phyloP scores from a whole-genome alignment of 2,113 vertebrate species.

The Sisor rabdophorus region DNA sequence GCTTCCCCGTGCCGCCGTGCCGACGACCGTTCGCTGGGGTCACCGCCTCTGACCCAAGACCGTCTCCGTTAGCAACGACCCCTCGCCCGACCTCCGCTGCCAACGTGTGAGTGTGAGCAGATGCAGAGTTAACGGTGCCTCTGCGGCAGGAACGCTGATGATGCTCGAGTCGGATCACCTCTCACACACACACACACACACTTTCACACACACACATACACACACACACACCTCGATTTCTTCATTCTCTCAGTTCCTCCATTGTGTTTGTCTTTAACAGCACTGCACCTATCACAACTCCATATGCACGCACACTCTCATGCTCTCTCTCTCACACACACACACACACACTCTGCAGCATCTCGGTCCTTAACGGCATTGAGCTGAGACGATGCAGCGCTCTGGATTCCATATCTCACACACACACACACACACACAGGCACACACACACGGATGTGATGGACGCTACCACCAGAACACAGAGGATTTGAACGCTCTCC shows the following conservation, averaged over 20 bases:
- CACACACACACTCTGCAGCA: constrained; percentile 50
- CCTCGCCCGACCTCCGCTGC: constrained; percentile 15
- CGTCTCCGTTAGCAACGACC: constrained; percentile 20
- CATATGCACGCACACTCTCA: constrained; percentile 17
- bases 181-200: background rate
- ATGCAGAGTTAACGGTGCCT: constrained; percentile 40
- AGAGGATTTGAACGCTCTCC: constrained; percentile 46
- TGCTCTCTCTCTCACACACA: constrained; percentile 33
- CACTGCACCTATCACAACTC: constrained; percentile 54
- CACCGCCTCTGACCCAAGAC: constrained; percentile 47
- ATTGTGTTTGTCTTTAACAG: constrained; percentile 51
- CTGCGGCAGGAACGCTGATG: constrained; percentile 47
- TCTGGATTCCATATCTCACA: constrained; percentile 36
- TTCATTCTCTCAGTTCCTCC: constrained; percentile 41
- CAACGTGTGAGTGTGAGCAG: constrained; percentile 31
- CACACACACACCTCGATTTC: constrained; percentile 14
- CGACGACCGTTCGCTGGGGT: constrained; percentile 37
- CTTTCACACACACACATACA: constrained; percentile 2
- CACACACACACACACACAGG: constrained; percentile 55
- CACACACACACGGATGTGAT: constrained; percentile 36
- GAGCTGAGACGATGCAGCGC: constrained; percentile 8
- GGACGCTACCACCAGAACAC: constrained; percentile 53
- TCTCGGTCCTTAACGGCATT: constrained; percentile 21
- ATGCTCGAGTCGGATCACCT: constrained; percentile 2
- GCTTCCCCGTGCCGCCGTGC: constrained; percentile 20